A percentile compares a stretch with the other conserved stretches of the same genome.
These are phyloP conservation scores for Sciaenops ocellatus DNA, from an alignment of 2,797 vertebrate species.

Conservation along the genomic window DNA sequence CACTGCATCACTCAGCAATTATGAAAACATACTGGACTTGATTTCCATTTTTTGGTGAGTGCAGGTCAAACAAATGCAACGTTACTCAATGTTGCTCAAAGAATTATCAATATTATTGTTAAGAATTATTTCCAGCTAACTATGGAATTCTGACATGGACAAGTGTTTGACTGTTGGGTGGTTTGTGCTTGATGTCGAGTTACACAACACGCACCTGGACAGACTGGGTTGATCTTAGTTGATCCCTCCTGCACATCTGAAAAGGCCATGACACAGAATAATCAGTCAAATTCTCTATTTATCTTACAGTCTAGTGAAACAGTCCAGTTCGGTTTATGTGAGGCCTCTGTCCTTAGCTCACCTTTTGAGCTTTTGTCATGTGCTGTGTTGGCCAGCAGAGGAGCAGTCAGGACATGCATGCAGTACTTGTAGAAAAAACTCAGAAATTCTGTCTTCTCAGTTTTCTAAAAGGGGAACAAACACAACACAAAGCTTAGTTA, in stretches of 20 bases:
- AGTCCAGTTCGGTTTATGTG: background rate
- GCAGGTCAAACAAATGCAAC: background rate
- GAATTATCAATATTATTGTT: too few species aligned
- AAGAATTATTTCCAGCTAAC: background rate
- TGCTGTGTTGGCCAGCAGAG: slow-evolving; percentile 96
- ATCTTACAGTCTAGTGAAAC: slow-evolving; percentile 2
- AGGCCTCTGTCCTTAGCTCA: slow-evolving; percentile 63
- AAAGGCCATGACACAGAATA: slow-evolving; percentile 23
- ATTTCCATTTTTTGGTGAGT: background rate
- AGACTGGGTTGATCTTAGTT: slow-evolving; percentile 92
- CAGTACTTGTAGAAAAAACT: slow-evolving; percentile 99
- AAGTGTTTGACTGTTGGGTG: too few species aligned
- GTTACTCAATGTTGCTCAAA: background rate
- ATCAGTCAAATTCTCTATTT: background rate
- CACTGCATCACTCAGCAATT: background rate
- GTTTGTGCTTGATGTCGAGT: background rate
- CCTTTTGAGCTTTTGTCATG: slow-evolving; percentile 94
- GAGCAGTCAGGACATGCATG: slow-evolving; percentile 98
- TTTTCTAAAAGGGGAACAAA: slow-evolving; percentile 88
- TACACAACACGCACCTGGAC: slow-evolving; percentile 88
- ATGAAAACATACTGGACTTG: background rate
- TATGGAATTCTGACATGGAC: background rate
- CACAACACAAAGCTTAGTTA: background rate
- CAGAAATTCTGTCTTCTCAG: slow-evolving; percentile 98
- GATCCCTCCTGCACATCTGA: slow-evolving; percentile 91